Percentiles rank a stretch among this genome's conserved stretches.
phyloP scores from a whole-genome alignment of 2,113 vertebrate genomes.

The Xiphophorus couchianus region DNA sequence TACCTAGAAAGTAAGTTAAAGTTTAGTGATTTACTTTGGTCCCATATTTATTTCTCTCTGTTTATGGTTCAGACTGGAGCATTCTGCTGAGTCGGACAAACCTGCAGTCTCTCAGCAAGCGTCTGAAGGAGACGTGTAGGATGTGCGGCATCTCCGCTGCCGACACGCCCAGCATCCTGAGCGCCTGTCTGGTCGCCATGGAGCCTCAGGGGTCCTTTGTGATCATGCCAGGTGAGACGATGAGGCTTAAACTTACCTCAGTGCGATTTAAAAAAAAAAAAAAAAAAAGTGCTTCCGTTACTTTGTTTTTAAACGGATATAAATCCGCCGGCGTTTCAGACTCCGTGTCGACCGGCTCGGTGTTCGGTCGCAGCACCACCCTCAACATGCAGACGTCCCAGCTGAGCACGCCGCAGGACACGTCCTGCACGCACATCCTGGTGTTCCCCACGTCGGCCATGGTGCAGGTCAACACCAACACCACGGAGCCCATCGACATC shows the following conservation, averaged over 20 bases:
- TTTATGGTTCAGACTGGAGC: slow-evolving; percentile 89
- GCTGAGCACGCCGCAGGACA: slow-evolving; percentile 96
- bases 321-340: slow-evolving; percentile 68
- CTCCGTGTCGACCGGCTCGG: slow-evolving; percentile 94
- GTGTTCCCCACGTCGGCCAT: slow-evolving; percentile 97
- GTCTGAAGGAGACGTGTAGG: slow-evolving; percentile 95
- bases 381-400: slow-evolving; percentile 97
- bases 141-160: slow-evolving; percentile 98
- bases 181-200: slow-evolving; percentile 97
- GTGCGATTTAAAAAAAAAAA: too few relatives aligned
- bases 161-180: slow-evolving; percentile 98
- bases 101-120: slow-evolving; percentile 94
- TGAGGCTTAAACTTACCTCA: neutral
- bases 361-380: slow-evolving; percentile 96
- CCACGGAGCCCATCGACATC: slow-evolving; percentile 92
- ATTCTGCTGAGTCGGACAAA: slow-evolving; percentile 96
- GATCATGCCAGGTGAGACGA: slow-evolving; percentile 93
- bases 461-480: slow-evolving; percentile 93
- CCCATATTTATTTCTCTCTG: neutral
- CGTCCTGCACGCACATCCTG: slow-evolving; percentile 96
- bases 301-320: neutral
- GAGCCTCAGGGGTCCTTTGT: slow-evolving; percentile 98
- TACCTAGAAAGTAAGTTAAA: neutral
- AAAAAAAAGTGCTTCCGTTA: neutral
- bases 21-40: neutral